Evolutionary conservation across 2,888 invertebrate genomes (phyloP).

Genomic region (Drosophila borealis): DNA sequence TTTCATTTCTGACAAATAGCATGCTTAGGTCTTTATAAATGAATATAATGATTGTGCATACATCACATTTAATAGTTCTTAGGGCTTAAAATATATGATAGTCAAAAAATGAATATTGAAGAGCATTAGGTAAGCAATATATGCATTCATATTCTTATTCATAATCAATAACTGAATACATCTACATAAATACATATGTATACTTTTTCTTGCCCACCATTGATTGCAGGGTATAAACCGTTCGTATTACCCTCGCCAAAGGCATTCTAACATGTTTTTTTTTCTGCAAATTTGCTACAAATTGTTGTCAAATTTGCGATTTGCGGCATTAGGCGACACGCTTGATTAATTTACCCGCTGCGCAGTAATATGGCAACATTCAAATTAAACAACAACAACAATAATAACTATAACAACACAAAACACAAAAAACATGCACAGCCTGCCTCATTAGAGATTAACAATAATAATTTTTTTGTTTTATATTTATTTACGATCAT

Average conservation of each 20-base stretch:
- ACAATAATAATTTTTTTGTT: conserved; percentile 55
- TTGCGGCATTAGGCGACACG: conserved; percentile 61
- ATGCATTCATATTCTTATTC: too few relatives aligned
- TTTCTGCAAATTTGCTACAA: conserved; percentile 62
- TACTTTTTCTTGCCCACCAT: too few relatives aligned
- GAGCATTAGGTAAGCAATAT: too few relatives aligned
- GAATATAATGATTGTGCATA: too few relatives aligned
- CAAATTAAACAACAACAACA: conserved; percentile 20
- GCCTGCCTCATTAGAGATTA: conserved; percentile 68
- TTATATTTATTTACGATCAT: conserved; percentile 67
- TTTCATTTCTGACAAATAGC: too few relatives aligned
- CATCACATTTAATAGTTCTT: too few relatives aligned
- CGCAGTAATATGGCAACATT: conserved; percentile 61
- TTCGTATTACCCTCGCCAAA: neutral
- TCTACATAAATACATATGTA: too few relatives aligned
- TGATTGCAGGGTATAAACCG: conserved; percentile 1
- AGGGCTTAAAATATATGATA: too few relatives aligned
- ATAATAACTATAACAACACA: neutral
- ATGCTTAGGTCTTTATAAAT: too few relatives aligned
- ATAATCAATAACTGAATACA: too few relatives aligned
- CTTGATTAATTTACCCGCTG: conserved; percentile 77
- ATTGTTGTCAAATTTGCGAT: conserved; percentile 76
- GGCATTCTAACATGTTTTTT: conserved; percentile 4
- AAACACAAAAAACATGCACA: conserved; percentile 46
- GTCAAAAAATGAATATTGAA: too few relatives aligned